Conservation (phyloP, 2,797 vertebrate genomes). For the Tragopan temminckii region DNA sequence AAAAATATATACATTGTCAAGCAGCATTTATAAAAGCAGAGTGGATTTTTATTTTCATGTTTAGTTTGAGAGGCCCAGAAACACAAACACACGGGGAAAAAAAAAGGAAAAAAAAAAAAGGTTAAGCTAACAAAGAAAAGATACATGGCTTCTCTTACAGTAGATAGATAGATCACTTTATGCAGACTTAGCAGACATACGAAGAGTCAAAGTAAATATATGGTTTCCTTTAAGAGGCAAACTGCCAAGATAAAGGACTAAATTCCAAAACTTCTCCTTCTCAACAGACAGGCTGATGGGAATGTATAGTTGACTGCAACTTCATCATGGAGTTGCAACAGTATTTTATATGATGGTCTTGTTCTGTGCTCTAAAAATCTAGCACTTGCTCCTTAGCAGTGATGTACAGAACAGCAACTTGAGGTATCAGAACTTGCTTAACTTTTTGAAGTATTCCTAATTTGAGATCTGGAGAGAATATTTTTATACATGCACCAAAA, state of each 20-base stretch:
- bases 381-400: not conserved
- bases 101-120: not conserved
- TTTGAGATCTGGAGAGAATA: not conserved
- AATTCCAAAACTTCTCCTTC: not conserved
- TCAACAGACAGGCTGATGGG: not conserved
- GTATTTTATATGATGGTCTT: accelerated
- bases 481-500: not conserved
- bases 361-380: not conserved
- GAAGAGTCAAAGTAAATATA: conserved; percentile 23
- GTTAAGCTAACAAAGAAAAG: not conserved
- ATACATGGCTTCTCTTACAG: not conserved
- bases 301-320: not conserved
- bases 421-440: not conserved
- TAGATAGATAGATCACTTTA: not conserved
- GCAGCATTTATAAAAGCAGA: not conserved
- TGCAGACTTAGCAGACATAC: conserved; percentile 4
- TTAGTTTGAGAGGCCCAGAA: not conserved
- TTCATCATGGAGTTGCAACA: not conserved
- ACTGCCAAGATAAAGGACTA: conserved; percentile 17
- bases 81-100: not conserved
- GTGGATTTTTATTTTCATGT: not conserved
- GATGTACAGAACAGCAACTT: not conserved
- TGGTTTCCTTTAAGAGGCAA: not conserved
- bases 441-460: not conserved
- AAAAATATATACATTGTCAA: not conserved